Base-by-base conservation (phyloP, 2,888 invertebrate species). In the Micoletzkya japonica region DNA sequence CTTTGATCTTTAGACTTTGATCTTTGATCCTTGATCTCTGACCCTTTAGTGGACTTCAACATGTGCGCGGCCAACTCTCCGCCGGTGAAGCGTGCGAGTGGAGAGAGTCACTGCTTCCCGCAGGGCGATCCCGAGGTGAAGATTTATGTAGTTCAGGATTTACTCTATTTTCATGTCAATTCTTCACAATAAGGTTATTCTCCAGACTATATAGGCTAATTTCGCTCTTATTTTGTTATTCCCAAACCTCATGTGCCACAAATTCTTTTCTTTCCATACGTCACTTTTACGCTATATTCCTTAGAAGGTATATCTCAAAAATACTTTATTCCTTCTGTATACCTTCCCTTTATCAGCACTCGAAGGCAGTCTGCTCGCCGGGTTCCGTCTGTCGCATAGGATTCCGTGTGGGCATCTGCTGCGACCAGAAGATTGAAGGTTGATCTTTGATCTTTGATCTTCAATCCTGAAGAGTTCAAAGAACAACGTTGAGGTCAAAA, bases 371-470 rank as follows among this genome's bases (percentile, higher is more conserved):
- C 24, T 68, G 68, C 24, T 58, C 68, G 4, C 30, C 26, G 30
- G 68, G 68, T 28, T 68, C 68, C 0, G 30, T 58, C 68, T 68
- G 68, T 28, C 39, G 39, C 34, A 32, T 44, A 24, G 68, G 68
- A 30, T 68, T 58, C 68, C 4, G 44, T 6, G 68, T 68, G 1
- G 68, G 68, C 17, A 37, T 68, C 14, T 68, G 68, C 26, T 68
- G 68, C 34, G 68, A 68, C 28, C 39, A 58, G 39, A 68, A 68
- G 57, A 68, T 68, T 30, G 58, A 68, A n/a, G 68, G 68, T 68
- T 6, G 52, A 7, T 4, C 50, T 50, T 4, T 20, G n/a, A 17
- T 50, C 24, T 50, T 7, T 50, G 4, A 4, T n/a, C 10, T n/a
- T 4, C 17, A 54, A 28, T 26, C 14, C 4, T 14, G 7, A 58